Evolutionary conservation across 1,140 invertebrate species (phyloP).

Genomic region (Telenomus remus): DNA sequence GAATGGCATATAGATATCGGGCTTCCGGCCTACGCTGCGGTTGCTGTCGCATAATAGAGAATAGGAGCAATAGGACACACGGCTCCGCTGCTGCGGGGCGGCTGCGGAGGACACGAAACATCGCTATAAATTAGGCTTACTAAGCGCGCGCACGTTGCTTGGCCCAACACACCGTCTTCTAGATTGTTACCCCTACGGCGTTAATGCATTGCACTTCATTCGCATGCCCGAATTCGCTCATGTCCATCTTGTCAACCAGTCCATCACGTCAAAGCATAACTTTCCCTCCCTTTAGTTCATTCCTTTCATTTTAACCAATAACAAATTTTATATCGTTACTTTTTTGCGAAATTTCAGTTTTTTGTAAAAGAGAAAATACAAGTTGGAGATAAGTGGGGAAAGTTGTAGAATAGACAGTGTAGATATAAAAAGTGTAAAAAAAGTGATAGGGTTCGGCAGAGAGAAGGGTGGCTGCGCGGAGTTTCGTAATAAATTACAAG

Average conservation of each 20-base stretch:
- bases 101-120: constrained; percentile 74
- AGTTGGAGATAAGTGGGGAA: no score
- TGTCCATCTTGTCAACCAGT: background rate
- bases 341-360: no score
- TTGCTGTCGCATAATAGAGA: constrained; percentile 70
- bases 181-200: constrained; percentile 28
- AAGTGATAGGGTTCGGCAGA: constrained; percentile 33
- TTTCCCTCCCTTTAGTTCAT: no score
- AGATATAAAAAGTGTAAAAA: background rate
- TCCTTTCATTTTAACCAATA: no score
- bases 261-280: no score
- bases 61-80: constrained; percentile 74
- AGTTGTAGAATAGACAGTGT: background rate
- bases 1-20: constrained; percentile 74
- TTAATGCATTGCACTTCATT: constrained; percentile 20
- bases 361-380: no score
- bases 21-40: constrained; percentile 67
- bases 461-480: constrained; percentile 47
- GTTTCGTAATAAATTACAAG: constrained; percentile 65
- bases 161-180: constrained; percentile 33
- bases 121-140: constrained; percentile 73
- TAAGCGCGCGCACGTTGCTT: constrained; percentile 22
- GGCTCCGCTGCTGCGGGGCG: constrained; percentile 60
- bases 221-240: background rate
- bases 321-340: no score